Conservation (phyloP, 2,888 invertebrate genomes). For the Rhodophaea formosa region DNA sequence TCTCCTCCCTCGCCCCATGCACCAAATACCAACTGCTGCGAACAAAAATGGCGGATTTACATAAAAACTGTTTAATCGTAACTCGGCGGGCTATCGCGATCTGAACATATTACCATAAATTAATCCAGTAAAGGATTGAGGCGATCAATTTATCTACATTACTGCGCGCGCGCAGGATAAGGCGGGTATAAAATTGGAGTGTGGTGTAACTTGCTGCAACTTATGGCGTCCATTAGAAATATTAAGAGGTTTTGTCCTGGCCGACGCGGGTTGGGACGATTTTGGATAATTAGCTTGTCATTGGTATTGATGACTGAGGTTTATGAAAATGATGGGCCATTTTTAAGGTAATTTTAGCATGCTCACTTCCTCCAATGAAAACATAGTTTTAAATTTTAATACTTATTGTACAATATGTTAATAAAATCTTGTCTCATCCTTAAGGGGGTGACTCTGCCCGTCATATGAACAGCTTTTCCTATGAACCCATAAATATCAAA, state of each 20-base stretch:
- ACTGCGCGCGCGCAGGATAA: constrained; percentile 57
- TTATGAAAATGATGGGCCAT: background rate
- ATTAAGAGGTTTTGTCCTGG: constrained; percentile 21
- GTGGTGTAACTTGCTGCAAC: constrained; percentile 43
- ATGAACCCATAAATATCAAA: no score
- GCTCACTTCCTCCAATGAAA: background rate
- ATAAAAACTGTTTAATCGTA: constrained; percentile 77
- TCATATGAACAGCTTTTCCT: no score
- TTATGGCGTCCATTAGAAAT: constrained; percentile 55
- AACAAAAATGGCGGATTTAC: constrained; percentile 72
- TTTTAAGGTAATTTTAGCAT: background rate
- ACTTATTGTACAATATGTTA: no score
- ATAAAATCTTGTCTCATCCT: no score
- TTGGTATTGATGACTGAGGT: constrained; percentile 5
- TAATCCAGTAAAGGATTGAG: constrained; percentile 66
- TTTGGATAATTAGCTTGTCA: constrained; percentile 16
- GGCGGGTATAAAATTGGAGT: constrained; percentile 23
- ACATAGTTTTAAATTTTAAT: no score
- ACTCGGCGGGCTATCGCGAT: constrained; percentile 66
- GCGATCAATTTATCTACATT: constrained; percentile 67
- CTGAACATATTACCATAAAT: constrained; percentile 70
- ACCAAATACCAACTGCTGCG: constrained; percentile 55
- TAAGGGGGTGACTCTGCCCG: no score
- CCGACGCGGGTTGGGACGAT: constrained; percentile 9
- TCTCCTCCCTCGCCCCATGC: constrained; percentile 28